Conservation (phyloP, 2,888 invertebrate genomes). For the Lapara coniferarum region DNA sequence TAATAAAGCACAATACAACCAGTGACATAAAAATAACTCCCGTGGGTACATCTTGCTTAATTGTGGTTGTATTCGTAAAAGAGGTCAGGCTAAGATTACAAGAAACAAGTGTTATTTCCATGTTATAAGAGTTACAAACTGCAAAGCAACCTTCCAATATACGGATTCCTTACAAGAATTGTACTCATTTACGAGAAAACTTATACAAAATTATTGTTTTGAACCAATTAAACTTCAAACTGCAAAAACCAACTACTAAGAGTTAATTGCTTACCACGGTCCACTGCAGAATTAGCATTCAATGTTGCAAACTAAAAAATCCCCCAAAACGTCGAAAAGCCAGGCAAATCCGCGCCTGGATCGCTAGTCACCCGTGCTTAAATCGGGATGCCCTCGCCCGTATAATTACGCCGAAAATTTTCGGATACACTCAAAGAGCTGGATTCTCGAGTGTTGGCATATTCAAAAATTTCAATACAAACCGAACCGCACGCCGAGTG, state of each 20-base stretch:
- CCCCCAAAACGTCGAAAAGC: constrained; percentile 13
- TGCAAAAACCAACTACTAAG: neutral
- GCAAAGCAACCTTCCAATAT: too few relatives aligned
- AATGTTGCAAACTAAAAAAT: neutral
- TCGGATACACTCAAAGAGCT: constrained; percentile 70
- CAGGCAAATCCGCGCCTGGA: constrained; percentile 35
- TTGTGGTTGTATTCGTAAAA: too few relatives aligned
- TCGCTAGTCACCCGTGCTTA: constrained; percentile 50
- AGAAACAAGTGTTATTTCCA: too few relatives aligned
- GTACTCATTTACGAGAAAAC: too few relatives aligned
- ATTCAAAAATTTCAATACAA: constrained; percentile 80
- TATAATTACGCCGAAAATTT: constrained; percentile 76
- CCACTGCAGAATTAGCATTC: neutral
- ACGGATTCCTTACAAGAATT: too few relatives aligned
- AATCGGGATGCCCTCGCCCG: constrained; percentile 56
- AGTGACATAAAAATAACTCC: too few relatives aligned
- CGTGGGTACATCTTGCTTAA: too few relatives aligned
- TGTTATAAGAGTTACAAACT: too few relatives aligned
- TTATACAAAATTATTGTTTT: too few relatives aligned
- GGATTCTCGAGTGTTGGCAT: constrained; percentile 70
- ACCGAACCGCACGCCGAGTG: constrained; percentile 58
- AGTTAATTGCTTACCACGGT: neutral
- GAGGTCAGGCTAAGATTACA: too few relatives aligned
- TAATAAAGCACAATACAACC: too few relatives aligned
- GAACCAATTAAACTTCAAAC: too few relatives aligned